Evolutionary conservation across 1,140 invertebrate species (phyloP).

Genomic region (Platyscapa corneri): DNA sequence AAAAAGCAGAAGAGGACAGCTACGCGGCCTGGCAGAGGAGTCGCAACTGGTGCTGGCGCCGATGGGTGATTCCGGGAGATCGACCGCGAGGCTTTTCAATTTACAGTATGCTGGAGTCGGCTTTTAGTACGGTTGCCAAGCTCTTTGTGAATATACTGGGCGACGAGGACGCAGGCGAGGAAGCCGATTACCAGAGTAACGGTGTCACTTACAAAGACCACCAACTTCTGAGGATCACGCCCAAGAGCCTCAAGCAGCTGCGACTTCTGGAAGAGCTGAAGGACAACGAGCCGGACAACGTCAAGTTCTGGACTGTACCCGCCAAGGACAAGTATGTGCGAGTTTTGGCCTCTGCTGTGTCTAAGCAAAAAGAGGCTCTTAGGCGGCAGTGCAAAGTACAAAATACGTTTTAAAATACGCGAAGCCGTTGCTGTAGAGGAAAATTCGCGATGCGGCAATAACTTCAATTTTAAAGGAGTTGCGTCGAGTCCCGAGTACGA

Average conservation of each 20-base stretch:
- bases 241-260: slow-evolving; percentile 62
- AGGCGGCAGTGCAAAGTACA: too few relatives aligned
- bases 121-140: slow-evolving; percentile 60
- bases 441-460: too few relatives aligned
- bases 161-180: slow-evolving; percentile 61
- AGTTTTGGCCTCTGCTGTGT: too few relatives aligned
- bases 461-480: too few relatives aligned
- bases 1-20: slow-evolving; percentile 21
- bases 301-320: slow-evolving; percentile 75
- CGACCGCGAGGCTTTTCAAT: slow-evolving; percentile 63
- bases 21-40: not conserved
- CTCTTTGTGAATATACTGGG: slow-evolving; percentile 65
- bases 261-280: slow-evolving; percentile 63
- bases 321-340: slow-evolving; percentile 61
- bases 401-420: too few relatives aligned
- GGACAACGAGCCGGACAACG: slow-evolving; percentile 68
- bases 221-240: slow-evolving; percentile 67
- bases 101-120: slow-evolving; percentile 61
- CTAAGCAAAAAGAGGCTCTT: too few relatives aligned
- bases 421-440: too few relatives aligned
- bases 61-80: not conserved
- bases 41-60: slow-evolving; percentile 22
- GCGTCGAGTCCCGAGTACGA: too few relatives aligned
- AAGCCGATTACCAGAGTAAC: slow-evolving; percentile 55
- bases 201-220: slow-evolving; percentile 69